Base-by-base conservation (phyloP, 2,888 invertebrate species). In the Marronus borbonicus region DNA sequence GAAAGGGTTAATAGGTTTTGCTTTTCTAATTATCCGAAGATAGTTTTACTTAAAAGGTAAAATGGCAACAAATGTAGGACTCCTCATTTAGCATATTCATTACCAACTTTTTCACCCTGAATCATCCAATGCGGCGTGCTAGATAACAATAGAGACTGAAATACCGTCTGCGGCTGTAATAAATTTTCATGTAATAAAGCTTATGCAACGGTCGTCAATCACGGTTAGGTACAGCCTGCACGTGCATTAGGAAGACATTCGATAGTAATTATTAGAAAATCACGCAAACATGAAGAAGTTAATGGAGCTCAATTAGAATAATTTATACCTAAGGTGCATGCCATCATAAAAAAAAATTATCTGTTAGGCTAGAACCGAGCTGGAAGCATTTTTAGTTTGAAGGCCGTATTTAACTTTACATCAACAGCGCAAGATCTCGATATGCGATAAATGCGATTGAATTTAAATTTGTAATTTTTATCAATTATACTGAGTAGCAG, bases 201-300 rank as follows among this genome's bases (percentile, higher is more conserved):
- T 68, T 50, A 50, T 24, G 50, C 50, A 68, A 68, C 50, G 5
- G 50, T 68, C 12, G 24, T 68, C 49, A 24, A 50, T 68, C 14
- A 50, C 3, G 28, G 24, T 50, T 36, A 31, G 31, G 31, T 58
- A 58, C 8, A 12, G 28, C 62, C 31, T 31, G 20, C 65, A 66
- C 58, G 44, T 60, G 39, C 49, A 60, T 20, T 50, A 24, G 58
- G 24, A 60, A 60, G 44, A 14, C 24, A 60, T 74, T 44, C 24
- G 44, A 62, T 74, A 60, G 44, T 44, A 74, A 74, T 74, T 74
- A 74, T 60, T 60, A 44, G 39, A 74, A 74, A 74, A 60, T 74
- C 72, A 49, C 72, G 60, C 60, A 60, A 74, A 74, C 72, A 60
- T 60, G 28, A 62, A 60, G 72, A 20, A 60, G 28, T 24, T 74